Evolutionary conservation across 92 coral and sea anemone genomes (phyloP).

Genomic region (Anthopleura xanthogrammica): DNA sequence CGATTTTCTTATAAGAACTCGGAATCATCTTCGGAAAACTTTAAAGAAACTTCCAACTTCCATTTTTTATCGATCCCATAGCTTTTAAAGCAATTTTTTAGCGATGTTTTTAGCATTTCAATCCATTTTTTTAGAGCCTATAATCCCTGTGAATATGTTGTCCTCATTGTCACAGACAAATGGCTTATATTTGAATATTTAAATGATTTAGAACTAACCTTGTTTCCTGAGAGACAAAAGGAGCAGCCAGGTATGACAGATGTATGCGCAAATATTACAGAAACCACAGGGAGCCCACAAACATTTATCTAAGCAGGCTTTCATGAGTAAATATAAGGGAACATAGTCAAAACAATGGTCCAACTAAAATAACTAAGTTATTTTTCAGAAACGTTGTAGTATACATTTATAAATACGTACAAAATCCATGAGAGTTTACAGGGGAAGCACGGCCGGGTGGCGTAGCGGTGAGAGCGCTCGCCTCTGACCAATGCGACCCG

Average conservation of each 20-base stretch:
- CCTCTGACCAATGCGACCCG: no score
- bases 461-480: no score
- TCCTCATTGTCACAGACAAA: background rate
- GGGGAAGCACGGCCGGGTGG: no score
- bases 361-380: no score
- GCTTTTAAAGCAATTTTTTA: background rate
- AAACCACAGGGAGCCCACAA: background rate
- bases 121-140: background rate
- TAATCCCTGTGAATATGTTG: background rate
- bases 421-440: no score
- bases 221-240: constrained; percentile 28
- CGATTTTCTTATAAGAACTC: constrained; percentile 69
- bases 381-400: no score
- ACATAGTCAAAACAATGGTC: no score
- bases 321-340: no score
- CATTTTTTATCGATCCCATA: background rate
- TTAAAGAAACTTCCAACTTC: background rate
- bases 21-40: constrained; percentile 60
- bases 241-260: constrained; percentile 25
- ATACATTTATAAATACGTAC: no score
- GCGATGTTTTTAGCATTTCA: background rate
- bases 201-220: background rate
- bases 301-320: background rate
- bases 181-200: background rate
- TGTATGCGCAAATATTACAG: background rate